phyloP scores from a whole-genome alignment of 2,113 vertebrate species.

The Calyptommatus sinebrachiatus region DNA sequence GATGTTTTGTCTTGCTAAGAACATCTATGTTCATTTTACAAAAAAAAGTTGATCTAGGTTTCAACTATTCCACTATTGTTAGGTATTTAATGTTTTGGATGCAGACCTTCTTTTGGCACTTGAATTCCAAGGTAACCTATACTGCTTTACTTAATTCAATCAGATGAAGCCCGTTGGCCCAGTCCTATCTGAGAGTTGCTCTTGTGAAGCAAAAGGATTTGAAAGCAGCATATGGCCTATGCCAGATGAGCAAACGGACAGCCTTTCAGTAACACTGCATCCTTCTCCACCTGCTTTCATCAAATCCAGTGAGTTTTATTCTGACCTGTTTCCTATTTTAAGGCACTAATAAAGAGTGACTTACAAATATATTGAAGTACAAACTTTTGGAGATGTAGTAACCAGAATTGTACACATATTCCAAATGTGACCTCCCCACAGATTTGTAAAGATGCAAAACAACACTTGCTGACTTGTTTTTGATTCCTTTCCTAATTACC shows the following conservation, averaged over 20 bases:
- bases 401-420: too few relatives aligned
- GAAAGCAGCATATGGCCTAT: conserved; percentile 15
- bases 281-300: conserved; percentile 27
- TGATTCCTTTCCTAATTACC: too few relatives aligned
- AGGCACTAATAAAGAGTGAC: neutral
- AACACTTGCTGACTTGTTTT: too few relatives aligned
- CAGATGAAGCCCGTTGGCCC: conserved; percentile 29
- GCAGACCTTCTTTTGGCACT: neutral
- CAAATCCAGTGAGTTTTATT: conserved; percentile 52
- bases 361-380: neutral
- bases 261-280: conserved; percentile 47
- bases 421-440: too few relatives aligned
- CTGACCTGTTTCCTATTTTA: neutral
- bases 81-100: too few relatives aligned
- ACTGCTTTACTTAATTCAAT: conserved; percentile 48
- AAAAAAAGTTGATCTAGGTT: too few relatives aligned
- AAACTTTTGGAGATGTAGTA: neutral
- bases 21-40: too few relatives aligned
- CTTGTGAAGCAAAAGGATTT: conserved; percentile 42
- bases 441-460: too few relatives aligned
- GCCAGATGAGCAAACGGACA: conserved; percentile 38
- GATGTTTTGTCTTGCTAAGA: too few relatives aligned
- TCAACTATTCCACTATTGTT: too few relatives aligned
- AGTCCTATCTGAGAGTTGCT: conserved; percentile 43
- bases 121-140: conserved; percentile 1